Percentiles rank a stretch among this genome's conserved stretches.
phyloP scores from a whole-genome alignment of 1,140 invertebrate genomes.

The Penaeus chinensis region DNA sequence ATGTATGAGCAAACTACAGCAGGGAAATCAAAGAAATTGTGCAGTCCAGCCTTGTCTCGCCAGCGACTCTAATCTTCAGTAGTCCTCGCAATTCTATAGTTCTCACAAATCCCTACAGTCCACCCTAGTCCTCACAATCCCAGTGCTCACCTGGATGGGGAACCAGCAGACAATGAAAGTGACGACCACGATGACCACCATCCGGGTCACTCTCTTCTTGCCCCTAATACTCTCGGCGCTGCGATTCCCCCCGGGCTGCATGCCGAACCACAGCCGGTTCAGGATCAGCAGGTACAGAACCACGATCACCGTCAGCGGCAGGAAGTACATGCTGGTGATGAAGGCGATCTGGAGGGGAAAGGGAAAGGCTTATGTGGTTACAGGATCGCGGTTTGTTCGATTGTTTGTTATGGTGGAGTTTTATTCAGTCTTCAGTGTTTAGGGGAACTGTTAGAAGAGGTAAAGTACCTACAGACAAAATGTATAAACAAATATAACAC shows the following conservation, averaged over 20 bases:
- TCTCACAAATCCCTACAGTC: no score
- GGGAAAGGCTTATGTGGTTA: neutral
- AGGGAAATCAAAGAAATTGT: neutral
- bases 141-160: constrained; percentile 81
- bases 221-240: constrained; percentile 81
- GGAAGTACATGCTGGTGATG: constrained; percentile 86
- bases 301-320: constrained; percentile 87
- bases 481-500: neutral
- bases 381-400: neutral
- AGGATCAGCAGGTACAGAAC: constrained; percentile 93
- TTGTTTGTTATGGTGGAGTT: neutral
- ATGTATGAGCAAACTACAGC: neutral
- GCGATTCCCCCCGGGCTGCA: constrained; percentile 76
- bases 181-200: constrained; percentile 93
- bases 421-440: neutral
- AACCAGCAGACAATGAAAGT: constrained; percentile 97
- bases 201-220: constrained; percentile 89
- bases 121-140: neutral
- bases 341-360: constrained; percentile 78
- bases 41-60: neutral
- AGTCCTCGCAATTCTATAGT: no score
- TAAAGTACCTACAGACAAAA: no score
- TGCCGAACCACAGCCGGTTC: constrained; percentile 83
- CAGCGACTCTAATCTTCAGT: no score
- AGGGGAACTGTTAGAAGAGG: no score